A percentile compares a stretch with the other conserved stretches of the same genome.
Evolutionary conservation across 2,113 vertebrate genomes (phyloP).

Genomic region (Dermatemys mawii): DNA sequence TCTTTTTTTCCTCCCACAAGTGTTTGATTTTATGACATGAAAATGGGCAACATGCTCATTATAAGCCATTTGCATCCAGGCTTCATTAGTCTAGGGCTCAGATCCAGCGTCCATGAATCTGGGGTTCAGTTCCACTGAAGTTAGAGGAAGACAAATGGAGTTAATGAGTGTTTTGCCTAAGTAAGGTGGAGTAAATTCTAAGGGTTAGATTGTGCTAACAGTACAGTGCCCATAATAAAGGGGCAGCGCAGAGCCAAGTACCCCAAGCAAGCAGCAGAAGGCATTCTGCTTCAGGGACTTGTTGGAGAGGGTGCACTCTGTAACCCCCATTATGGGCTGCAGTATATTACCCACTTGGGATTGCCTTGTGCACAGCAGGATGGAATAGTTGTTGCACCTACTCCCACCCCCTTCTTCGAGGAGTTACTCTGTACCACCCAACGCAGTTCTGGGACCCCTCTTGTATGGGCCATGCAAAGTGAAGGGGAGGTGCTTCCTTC

Average conservation of each 20-base stretch:
- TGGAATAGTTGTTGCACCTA: background rate
- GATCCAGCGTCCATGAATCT: no score
- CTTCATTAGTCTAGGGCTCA: background rate
- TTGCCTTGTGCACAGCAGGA: background rate
- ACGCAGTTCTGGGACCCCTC: background rate
- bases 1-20: background rate
- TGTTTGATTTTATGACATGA: background rate
- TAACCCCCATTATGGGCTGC: background rate
- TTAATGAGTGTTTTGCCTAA: background rate
- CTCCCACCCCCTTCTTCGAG: background rate
- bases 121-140: background rate
- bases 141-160: background rate
- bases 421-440: background rate
- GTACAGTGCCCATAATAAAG: background rate
- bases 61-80: background rate
- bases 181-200: background rate
- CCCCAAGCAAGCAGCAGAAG: background rate
- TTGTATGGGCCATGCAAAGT: background rate
- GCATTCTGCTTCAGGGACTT: background rate
- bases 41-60: background rate
- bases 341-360: background rate
- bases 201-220: background rate
- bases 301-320: background rate
- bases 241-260: rapidly evolving
- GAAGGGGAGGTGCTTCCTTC: background rate